phyloP scores from a whole-genome alignment of 2,113 vertebrate species.

The Nymphicus hollandicus region DNA sequence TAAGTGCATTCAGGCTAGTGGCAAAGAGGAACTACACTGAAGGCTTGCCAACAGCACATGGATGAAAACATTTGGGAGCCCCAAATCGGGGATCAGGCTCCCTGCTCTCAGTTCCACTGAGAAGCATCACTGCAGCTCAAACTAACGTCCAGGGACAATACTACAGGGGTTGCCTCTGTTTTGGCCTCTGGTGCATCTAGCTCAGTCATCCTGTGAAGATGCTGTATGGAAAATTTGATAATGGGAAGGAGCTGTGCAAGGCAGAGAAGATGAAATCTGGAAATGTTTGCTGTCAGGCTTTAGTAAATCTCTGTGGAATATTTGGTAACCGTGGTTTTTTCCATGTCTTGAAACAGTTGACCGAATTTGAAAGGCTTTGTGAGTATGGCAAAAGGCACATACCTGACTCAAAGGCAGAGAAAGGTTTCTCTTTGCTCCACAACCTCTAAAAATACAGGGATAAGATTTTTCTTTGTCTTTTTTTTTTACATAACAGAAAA shows the following conservation, averaged over 20 bases:
- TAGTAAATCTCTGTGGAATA: conserved; percentile 51
- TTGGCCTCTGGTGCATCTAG: not conserved
- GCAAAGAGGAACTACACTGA: not conserved
- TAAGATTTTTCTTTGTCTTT: not conserved
- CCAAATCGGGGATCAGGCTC: not conserved
- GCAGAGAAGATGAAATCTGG: conserved; percentile 51
- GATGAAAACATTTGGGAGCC: not conserved
- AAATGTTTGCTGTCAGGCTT: conserved; percentile 54
- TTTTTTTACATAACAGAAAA: not conserved
- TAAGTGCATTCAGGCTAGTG: fast-evolving
- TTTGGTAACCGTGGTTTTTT: conserved; percentile 34
- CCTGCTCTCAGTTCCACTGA: fast-evolving
- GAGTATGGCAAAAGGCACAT: not conserved
- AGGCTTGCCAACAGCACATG: not conserved
- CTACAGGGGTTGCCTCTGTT: not conserved
- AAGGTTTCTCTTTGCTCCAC: not conserved
- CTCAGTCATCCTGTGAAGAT: conserved; percentile 4
- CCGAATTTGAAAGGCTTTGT: not conserved
- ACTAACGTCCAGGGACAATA: not conserved
- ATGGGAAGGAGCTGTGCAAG: not conserved
- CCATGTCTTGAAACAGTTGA: not conserved
- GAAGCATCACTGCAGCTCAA: fast-evolving
- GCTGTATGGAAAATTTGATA: conserved; percentile 51
- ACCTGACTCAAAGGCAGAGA: conserved; percentile 3
- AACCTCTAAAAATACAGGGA: not conserved